Evolutionary conservation across 2,888 invertebrate genomes (phyloP).

Genomic region (Caenorhabditis uteleia): DNA sequence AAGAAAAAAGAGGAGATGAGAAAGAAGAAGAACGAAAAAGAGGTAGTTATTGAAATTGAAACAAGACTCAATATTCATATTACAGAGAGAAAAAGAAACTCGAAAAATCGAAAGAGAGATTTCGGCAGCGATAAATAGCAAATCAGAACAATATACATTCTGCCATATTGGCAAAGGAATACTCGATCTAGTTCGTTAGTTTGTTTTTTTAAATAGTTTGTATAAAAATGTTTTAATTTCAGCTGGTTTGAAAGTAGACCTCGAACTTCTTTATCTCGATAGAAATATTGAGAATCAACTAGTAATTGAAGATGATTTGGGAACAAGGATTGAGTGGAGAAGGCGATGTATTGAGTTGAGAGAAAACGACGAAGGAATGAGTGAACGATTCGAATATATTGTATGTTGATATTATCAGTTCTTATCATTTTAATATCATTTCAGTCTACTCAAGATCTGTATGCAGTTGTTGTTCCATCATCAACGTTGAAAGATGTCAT

Average conservation of each 20-base stretch:
- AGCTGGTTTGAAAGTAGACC: slow-evolving; percentile 34
- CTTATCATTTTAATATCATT: too few species aligned
- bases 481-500: slow-evolving; percentile 34
- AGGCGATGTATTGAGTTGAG: slow-evolving; percentile 36
- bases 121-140: slow-evolving; percentile 32
- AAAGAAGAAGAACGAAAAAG: slow-evolving; percentile 13
- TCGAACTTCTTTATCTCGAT: slow-evolving; percentile 22
- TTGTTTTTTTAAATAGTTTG: too few species aligned
- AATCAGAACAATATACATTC: slow-evolving; percentile 40
- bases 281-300: slow-evolving; percentile 42
- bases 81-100: slow-evolving; percentile 36
- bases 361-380: slow-evolving; percentile 19
- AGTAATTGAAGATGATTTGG: slow-evolving; percentile 28
- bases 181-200: slow-evolving; percentile 23
- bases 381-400: slow-evolving; percentile 32
- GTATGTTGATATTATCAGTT: slow-evolving; percentile 10
- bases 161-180: slow-evolving; percentile 38
- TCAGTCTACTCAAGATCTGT: slow-evolving; percentile 40
- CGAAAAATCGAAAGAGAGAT: slow-evolving; percentile 43
- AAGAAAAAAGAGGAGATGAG: slow-evolving; percentile 4
- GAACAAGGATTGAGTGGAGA: slow-evolving; percentile 36
- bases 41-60: slow-evolving; percentile 4
- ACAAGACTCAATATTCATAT: background rate
- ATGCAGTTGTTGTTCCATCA: slow-evolving; percentile 29
- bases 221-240: slow-evolving; percentile 4